These are phyloP conservation scores for Cottus gobio DNA, from an alignment of 2,113 vertebrate genomes.

Conservation along the genomic window DNA sequence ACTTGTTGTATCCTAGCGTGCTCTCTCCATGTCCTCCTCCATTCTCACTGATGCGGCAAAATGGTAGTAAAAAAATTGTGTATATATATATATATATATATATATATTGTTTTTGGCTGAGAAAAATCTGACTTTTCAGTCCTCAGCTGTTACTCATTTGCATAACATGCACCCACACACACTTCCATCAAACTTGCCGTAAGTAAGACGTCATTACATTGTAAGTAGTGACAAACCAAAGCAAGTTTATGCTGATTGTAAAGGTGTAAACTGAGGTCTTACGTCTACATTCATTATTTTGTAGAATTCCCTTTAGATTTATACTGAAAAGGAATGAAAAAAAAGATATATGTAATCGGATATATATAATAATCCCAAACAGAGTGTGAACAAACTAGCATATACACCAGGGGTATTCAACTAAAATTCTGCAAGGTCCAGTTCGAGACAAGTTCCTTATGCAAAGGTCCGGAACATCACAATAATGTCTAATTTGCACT, in stretches of 20 bases:
- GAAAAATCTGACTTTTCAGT: constrained; percentile 12
- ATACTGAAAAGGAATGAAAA: background rate
- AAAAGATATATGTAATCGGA: background rate
- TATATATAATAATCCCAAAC: too few relatives aligned
- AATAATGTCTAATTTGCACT: too few relatives aligned
- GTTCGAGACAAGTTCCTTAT: too few relatives aligned
- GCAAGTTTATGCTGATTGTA: background rate
- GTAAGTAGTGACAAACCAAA: background rate
- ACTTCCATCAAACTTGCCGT: constrained; percentile 14
- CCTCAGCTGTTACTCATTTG: constrained; percentile 11
- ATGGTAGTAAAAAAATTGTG: constrained; percentile 29
- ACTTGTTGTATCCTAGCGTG: background rate
- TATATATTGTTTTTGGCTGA: background rate
- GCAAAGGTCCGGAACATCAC: too few relatives aligned
- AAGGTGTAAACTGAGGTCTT: too few relatives aligned
- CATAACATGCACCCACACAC: constrained; percentile 29
- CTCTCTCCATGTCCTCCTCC: background rate
- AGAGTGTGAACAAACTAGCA: too few relatives aligned
- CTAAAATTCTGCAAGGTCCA: too few relatives aligned
- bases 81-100: too few relatives aligned
- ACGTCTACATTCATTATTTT: background rate
- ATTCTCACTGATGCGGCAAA: constrained; percentile 31
- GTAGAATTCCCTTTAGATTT: background rate
- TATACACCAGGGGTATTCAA: too few relatives aligned
- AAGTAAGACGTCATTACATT: background rate